A percentile compares a stretch with the other conserved stretches of the same genome.
These are phyloP conservation scores for Lepidurus apus DNA, from an alignment of 1,140 invertebrate species.

Conservation along the genomic window DNA sequence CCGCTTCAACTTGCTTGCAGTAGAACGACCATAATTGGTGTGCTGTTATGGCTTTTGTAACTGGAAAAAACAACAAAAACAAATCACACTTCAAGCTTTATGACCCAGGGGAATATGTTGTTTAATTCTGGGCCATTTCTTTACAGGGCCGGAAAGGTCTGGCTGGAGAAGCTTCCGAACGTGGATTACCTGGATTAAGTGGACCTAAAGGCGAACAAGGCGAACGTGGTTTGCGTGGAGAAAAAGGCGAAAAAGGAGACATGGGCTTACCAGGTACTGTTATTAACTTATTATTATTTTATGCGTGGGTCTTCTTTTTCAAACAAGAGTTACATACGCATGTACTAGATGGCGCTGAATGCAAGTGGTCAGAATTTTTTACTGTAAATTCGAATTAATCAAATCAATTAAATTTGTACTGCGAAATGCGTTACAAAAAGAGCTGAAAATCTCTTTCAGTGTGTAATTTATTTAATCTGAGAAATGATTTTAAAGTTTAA, in stretches of 20 bases:
- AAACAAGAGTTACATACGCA: not conserved
- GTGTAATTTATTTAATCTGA: no score
- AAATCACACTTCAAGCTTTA: not conserved
- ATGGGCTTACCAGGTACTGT: constrained; percentile 46
- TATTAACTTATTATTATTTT: not conserved
- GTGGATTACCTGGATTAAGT: constrained; percentile 47
- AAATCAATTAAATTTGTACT: no score
- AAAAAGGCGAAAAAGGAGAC: constrained; percentile 48
- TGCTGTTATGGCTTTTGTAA: constrained; percentile 19
- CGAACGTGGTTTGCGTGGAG: constrained; percentile 45
- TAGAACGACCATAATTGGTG: not conserved
- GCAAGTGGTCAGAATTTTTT: not conserved
- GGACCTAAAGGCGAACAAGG: constrained; percentile 51
- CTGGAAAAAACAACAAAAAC: not conserved
- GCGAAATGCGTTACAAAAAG: no score
- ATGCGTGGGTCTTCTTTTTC: constrained; percentile 25
- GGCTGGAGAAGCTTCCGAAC: constrained; percentile 46
- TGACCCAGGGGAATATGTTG: not conserved
- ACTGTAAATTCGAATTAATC: no score
- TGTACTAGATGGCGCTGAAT: not conserved
- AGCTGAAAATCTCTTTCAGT: no score
- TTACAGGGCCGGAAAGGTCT: constrained; percentile 40
- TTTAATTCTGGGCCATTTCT: constrained; percentile 20
- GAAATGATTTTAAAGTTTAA: no score
- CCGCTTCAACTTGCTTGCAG: not conserved